A percentile compares a stretch with the other conserved stretches of the same genome.
Conservation (phyloP, 92 coral and sea anemone genomes). For the Epizoanthus ramosus region DNA sequence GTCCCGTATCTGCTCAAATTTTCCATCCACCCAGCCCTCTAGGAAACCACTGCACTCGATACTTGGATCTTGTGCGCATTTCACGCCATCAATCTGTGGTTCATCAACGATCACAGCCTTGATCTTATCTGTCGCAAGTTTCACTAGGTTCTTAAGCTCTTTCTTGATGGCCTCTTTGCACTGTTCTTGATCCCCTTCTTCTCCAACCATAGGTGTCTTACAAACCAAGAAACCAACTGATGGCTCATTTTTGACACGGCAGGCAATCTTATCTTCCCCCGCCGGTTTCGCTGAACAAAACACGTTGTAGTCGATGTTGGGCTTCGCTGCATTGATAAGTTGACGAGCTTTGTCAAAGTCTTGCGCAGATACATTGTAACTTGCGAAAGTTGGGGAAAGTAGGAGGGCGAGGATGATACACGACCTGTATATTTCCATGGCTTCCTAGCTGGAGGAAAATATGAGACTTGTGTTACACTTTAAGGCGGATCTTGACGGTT, state of each 20-base stretch:
- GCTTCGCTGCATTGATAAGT: slow-evolving; percentile 37
- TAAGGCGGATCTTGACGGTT: too few relatives aligned
- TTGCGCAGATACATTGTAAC: neutral
- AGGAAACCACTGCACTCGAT: slow-evolving; percentile 51
- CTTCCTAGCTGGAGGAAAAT: neutral
- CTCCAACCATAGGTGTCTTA: slow-evolving; percentile 26
- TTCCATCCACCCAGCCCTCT: slow-evolving; percentile 50
- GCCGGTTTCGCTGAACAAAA: slow-evolving; percentile 40
- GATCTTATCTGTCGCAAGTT: slow-evolving; percentile 10
- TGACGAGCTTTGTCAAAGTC: slow-evolving; percentile 50
- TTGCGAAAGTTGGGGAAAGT: neutral
- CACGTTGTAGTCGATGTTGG: slow-evolving; percentile 47
- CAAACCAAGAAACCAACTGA: slow-evolving; percentile 64
- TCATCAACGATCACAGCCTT: slow-evolving; percentile 45
- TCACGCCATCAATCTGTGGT: slow-evolving; percentile 41
- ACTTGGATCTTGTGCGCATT: slow-evolving; percentile 34
- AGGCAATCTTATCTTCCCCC: slow-evolving; percentile 60
- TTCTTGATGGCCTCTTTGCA: slow-evolving; percentile 30
- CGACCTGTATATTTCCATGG: slow-evolving; percentile 33
- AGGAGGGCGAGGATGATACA: slow-evolving; percentile 17
- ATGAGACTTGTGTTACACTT: neutral
- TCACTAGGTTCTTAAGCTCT: slow-evolving; percentile 43
- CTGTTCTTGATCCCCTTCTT: neutral
- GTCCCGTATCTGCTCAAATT: slow-evolving; percentile 54
- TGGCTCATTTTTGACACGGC: slow-evolving; percentile 50